Evolutionary conservation across 1,140 invertebrate genomes (phyloP), one percentile per base, ranked within the genome.

Genomic region (Drosophila prosaltans): DNA sequence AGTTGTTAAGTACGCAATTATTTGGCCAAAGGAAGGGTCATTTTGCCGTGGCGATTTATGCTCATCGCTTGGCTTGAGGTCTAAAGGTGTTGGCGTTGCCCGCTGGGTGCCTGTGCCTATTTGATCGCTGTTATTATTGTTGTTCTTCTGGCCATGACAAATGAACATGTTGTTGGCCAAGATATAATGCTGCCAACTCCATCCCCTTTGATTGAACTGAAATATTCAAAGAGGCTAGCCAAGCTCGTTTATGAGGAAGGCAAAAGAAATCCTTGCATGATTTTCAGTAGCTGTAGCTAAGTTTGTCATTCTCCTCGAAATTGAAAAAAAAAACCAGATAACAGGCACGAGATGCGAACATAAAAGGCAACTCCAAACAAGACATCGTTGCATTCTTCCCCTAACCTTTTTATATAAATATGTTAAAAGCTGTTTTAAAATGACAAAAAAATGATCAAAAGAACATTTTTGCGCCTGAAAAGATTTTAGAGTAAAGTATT

Each of bases 1-100:
- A 73, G 69, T 74, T 73, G 72, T 72, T 77, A 77, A 77, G 74
- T 77, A 77, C 74, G 66, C 74, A 77, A 77, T 77, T 77, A 77
- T 74, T 67, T 70, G 48, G 60, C 60, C 45, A 39, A 41, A 59
- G 30, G 43, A 65, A 69, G 74, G 74, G 74, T 77, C 74, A 77
- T 64, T 65, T 48, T 41, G 59, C 32, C 16, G 57, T 24, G 16
- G 60, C 54, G 74, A 76, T 76, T 76, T 76, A 76, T 76, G 74
- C 48, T n/a, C 68, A 54, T 65, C 36, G 24, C 21, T 32, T 75
- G 73, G 66, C 74, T 55, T 40, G 74, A 58, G 74, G 60, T 76
- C 74, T 69, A 30, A 51, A 77, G 74, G 74, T 77, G 74, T 77
- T 77, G 74, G 74, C 74, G 74, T 70, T 69, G 51, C 74, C 74